phyloP scores from a whole-genome alignment of 2,113 vertebrate genomes.

The Ia io region DNA sequence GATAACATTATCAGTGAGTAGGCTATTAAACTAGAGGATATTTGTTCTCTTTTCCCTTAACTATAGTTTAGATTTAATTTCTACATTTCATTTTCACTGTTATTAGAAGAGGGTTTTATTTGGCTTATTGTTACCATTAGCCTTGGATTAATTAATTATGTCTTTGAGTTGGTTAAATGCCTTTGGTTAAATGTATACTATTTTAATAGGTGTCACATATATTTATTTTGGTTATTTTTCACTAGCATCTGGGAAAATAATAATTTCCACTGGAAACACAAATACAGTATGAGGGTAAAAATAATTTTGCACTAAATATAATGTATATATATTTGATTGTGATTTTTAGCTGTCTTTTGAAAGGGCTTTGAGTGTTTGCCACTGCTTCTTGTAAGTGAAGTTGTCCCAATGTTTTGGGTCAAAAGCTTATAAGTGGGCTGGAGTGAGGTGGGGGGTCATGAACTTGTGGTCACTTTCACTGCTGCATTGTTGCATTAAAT shows the following conservation, averaged over 20 bases:
- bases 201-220: neutral
- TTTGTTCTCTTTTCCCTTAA: neutral
- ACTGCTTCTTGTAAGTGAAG: neutral
- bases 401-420: neutral
- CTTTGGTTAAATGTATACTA: neutral
- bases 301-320: neutral
- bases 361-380: neutral
- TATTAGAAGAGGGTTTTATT: neutral
- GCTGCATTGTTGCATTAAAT: neutral
- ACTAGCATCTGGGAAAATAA: neutral
- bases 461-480: neutral
- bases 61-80: neutral
- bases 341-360: neutral
- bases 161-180: neutral
- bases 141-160: neutral
- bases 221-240: neutral
- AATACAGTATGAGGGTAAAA: neutral
- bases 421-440: neutral
- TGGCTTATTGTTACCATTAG: neutral
- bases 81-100: neutral
- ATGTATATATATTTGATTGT: neutral
- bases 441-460: accelerated
- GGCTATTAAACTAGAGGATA: neutral
- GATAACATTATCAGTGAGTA: neutral
- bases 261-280: neutral